Percentiles rank a stretch among this genome's conserved stretches.
phyloP scores from a whole-genome alignment of 1,140 invertebrate species.

The Cardiocondyla obscurior region DNA sequence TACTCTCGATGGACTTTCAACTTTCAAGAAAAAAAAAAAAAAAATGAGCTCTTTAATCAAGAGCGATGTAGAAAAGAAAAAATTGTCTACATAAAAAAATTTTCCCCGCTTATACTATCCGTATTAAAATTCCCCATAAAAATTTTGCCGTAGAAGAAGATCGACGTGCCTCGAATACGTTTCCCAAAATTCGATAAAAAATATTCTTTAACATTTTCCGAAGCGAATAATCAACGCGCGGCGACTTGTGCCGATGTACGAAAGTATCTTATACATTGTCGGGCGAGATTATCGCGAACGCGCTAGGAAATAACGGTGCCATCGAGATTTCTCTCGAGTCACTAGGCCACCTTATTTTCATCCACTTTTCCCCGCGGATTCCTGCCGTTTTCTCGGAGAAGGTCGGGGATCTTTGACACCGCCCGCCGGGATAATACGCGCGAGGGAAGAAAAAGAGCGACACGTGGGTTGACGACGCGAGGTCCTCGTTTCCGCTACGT shows the following conservation, averaged over 20 bases:
- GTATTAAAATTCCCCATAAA: background rate
- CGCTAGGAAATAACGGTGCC: constrained; percentile 1
- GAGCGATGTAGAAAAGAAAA: background rate
- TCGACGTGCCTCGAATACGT: too few relatives aligned
- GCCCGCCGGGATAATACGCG: constrained; percentile 1
- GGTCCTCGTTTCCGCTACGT: constrained; percentile 58
- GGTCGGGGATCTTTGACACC: constrained; percentile 57
- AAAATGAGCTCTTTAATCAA: background rate
- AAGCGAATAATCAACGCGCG: too few relatives aligned
- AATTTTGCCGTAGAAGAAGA: too few relatives aligned
- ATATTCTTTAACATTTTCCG: too few relatives aligned
- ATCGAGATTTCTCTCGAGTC: constrained; percentile 43
- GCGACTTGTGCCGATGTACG: too few relatives aligned
- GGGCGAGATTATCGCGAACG: background rate
- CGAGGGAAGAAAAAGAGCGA: background rate
- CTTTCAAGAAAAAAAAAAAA: background rate
- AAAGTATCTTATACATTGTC: background rate
- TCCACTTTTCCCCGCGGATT: constrained; percentile 31
- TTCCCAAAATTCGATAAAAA: too few relatives aligned
- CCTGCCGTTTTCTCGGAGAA: constrained; percentile 1
- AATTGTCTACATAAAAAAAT: background rate
- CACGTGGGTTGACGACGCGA: constrained; percentile 26
- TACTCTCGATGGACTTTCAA: background rate
- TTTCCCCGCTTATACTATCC: background rate
- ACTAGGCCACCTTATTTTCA: constrained; percentile 44